Evolutionary conservation across 1,140 invertebrate genomes (phyloP).

Genomic region (Ceratoteleas bidentatus): DNA sequence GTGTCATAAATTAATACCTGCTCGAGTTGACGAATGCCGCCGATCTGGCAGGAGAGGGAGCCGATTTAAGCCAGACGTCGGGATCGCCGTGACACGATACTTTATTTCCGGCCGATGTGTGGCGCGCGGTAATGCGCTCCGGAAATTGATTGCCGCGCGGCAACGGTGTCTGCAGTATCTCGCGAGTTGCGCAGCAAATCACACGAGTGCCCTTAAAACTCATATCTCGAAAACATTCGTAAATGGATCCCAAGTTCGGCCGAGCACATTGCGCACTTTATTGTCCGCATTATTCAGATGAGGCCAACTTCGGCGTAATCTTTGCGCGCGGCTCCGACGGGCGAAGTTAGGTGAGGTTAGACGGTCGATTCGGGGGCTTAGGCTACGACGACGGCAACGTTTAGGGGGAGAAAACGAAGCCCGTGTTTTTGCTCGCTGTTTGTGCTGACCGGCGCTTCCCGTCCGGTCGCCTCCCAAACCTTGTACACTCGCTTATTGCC

Average conservation of each 20-base stretch:
- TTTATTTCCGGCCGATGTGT: background rate
- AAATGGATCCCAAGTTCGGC: slow-evolving; percentile 70
- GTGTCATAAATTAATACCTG: too few relatives aligned
- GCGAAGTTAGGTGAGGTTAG: slow-evolving; percentile 70
- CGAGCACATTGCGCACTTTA: slow-evolving; percentile 76
- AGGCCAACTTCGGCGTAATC: slow-evolving; percentile 75
- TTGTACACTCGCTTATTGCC: slow-evolving; percentile 79
- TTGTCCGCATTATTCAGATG: slow-evolving; percentile 79
- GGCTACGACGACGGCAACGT: slow-evolving; percentile 24
- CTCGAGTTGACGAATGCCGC: too few relatives aligned
- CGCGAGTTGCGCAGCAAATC: slow-evolving; percentile 59
- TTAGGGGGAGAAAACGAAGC: slow-evolving; percentile 54
- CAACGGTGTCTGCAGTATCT: slow-evolving; percentile 39
- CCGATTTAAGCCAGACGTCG: too few relatives aligned
- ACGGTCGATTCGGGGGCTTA: slow-evolving; percentile 57
- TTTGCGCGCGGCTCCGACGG: slow-evolving; percentile 68
- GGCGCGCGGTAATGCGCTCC: background rate
- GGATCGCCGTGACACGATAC: background rate
- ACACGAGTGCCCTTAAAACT: slow-evolving; percentile 63
- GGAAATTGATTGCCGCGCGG: slow-evolving; percentile 18
- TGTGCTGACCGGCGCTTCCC: slow-evolving; percentile 79
- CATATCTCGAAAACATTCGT: slow-evolving; percentile 64
- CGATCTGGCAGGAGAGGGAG: too few relatives aligned
- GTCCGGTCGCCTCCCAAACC: slow-evolving; percentile 78
- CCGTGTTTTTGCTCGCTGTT: slow-evolving; percentile 78